Evolutionary conservation across 1,140 invertebrate genomes (phyloP).

Genomic region (Thaumatotibia leucotreta): DNA sequence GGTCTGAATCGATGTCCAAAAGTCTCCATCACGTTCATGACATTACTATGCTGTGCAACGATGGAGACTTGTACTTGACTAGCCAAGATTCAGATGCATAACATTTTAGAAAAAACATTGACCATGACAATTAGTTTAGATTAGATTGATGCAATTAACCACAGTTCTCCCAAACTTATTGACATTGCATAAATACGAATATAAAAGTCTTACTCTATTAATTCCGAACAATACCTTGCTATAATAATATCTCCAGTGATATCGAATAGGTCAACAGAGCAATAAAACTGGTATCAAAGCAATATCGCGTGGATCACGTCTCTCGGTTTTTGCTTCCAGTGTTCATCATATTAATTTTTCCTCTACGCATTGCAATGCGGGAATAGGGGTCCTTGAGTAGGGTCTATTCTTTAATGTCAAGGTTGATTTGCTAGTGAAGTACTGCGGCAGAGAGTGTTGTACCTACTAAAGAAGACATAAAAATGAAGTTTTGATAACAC

Average conservation of each 20-base stretch:
- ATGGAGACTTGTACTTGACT: too few relatives aligned
- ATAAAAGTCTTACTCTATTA: not conserved
- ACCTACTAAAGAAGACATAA: too few relatives aligned
- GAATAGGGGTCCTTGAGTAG: not conserved
- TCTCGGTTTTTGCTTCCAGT: not conserved
- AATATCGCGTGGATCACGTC: slow-evolving; percentile 1
- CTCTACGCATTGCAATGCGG: not conserved
- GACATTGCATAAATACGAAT: not conserved
- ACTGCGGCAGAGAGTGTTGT: too few relatives aligned
- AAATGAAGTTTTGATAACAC: too few relatives aligned
- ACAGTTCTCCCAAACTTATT: too few relatives aligned
- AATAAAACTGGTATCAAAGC: not conserved
- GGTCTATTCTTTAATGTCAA: not conserved
- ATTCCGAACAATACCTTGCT: not conserved
- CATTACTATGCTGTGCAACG: too few relatives aligned
- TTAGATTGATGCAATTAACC: too few relatives aligned
- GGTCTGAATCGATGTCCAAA: too few relatives aligned
- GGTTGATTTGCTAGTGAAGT: not conserved
- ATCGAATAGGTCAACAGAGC: not conserved
- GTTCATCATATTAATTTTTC: slow-evolving; percentile 10
- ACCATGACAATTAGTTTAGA: too few relatives aligned
- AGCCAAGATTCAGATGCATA: too few relatives aligned
- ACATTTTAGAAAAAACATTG: too few relatives aligned
- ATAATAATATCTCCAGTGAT: not conserved
- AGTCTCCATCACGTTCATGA: too few relatives aligned